phyloP scores from a whole-genome alignment of 2,113 vertebrate species.

The Opisthocomus hoazin region DNA sequence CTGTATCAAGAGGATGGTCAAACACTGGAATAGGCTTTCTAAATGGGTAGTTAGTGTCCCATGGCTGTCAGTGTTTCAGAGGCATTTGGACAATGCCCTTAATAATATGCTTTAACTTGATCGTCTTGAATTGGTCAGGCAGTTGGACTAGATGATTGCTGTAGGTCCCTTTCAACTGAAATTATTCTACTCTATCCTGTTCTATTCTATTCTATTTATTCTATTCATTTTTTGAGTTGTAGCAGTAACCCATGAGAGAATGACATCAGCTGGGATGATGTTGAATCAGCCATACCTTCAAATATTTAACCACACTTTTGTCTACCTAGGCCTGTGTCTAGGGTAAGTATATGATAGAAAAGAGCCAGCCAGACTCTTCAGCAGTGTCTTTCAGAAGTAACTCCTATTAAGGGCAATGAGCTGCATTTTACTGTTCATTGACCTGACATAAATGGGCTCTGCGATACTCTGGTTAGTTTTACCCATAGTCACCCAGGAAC shows the following conservation, averaged over 20 bases:
- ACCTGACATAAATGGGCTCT: not conserved
- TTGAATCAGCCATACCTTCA: not conserved
- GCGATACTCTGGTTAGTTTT: not conserved
- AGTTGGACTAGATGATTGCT: not conserved
- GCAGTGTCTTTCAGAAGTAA: not conserved
- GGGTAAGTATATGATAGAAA: not conserved
- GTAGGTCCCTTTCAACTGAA: not conserved
- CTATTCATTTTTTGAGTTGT: not conserved
- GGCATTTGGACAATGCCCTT: not conserved
- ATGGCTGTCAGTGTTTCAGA: not conserved
- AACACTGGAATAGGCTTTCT: not conserved
- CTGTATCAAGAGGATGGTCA: not conserved
- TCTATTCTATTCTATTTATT: not conserved
- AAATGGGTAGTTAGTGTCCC: fast-evolving
- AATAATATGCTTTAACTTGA: not conserved
- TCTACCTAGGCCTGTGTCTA: not conserved
- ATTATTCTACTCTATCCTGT: not conserved
- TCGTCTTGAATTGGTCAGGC: not conserved
- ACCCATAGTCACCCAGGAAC: not conserved
- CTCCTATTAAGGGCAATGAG: not conserved
- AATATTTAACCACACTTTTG: not conserved
- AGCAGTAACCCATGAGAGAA: not conserved
- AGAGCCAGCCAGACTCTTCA: not conserved
- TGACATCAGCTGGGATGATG: not conserved
- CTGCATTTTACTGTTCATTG: not conserved